Evolutionary conservation across 1,140 invertebrate species (phyloP), one percentile per base, ranked within the genome.

Genomic region (Drosophila tani): DNA sequence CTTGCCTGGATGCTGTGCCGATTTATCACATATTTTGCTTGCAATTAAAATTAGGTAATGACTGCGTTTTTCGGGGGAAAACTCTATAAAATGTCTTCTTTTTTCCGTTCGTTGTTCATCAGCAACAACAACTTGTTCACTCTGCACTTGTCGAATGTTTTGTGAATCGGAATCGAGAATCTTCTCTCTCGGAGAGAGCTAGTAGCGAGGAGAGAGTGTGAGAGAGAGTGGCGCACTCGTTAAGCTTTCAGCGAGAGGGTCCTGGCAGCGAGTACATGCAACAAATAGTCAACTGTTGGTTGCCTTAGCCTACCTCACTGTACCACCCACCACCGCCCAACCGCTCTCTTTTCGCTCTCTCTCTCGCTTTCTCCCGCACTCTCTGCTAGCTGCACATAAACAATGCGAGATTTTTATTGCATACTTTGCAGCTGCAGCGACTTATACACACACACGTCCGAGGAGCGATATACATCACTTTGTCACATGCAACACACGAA

Each of bases 81-180:
- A 66, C 32, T 50, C 38, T 64, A 58, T 68, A 59, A 50, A 75
- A 73, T 78, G 80, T 76, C 63, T 73, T 65, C 69, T 27, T 70
- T 66, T 64, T 68, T 70, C 90, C 86, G 83, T 75, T 91, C 87
- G 86, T 75, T 91, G 86, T 78, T 83, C 85, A 71, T 91, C 73
- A 83, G 77, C 85, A 88, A 90, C 85, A 90, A 90, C 85, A 90
- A 90, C 84, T 88, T 88, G 84, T 88, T 88, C 84, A 90, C 85
- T 88, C 84, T 88, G 84, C 85, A 90, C 85, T 90, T 90, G 85
- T 90, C 85, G 85, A 90, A 90, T 90, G 85, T 90, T 90, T 85
- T 88, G 78, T 87, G 84, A 87, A 87, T 83, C 76, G 76, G 66
- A 87, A 62, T 51, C 64, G 74, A 47, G 32, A 47, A 38, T 6